Evolutionary conservation across 2,888 invertebrate genomes (phyloP), one percentile per base, ranked within the genome.

Genomic region (Dione vanillae): DNA sequence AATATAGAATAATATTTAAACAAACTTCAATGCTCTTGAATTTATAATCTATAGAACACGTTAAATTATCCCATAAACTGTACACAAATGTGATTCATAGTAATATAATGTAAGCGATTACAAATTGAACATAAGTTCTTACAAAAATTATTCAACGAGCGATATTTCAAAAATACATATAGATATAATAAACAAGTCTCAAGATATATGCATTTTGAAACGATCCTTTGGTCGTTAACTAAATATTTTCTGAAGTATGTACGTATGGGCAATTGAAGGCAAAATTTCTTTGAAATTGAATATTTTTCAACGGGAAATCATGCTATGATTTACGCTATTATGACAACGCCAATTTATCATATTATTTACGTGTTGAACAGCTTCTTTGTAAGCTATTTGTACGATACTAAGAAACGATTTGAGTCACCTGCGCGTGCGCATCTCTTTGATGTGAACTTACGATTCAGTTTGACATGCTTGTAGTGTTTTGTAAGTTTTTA

Each of bases 291-390:
- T 69, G 68, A 69, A 69, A 56, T 54, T 12, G n/a, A 69, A 69
- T 69, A 69, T 69, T 69, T 64, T 64, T 47, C 19, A 61, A 27
- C 61, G 37, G 27, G 45, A 52, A 16, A 61, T 68, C 40, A 37
- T 12, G 43, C 8, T n/a, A 14, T 69, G 54, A 56, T 69, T 69
- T 69, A 69, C 37, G 54, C 37, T 74, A 72, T 72, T 72, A 74
- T 74, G 74, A 74, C 74, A 70, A 67, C 19, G 20, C 59, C 58
- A 65, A 74, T 72, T 74, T 70, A 68, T 67, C 73, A 70, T 67
- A 74, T 67, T 67, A 74, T 74, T 74, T 71, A 72, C 68, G 72
- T 52, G 69, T 67, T 67, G 35, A 58, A 68, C 61, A 66, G 70
- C 7, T 49, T 65, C 70, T 70, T 71, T 68, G 67, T 67, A 65